Evolutionary conservation across 2,888 invertebrate species (phyloP).

Genomic region (Dryadula phaetusa): DNA sequence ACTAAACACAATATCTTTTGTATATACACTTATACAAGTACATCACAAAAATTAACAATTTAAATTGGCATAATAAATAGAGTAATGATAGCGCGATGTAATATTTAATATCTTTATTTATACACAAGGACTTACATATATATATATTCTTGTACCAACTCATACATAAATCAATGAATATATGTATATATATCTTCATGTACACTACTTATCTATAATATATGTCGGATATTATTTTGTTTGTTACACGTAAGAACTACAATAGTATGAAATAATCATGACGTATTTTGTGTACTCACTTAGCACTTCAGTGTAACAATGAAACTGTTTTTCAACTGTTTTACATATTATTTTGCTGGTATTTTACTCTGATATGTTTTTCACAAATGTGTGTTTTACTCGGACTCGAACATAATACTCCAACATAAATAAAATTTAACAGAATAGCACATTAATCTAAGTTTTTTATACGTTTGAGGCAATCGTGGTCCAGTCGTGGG

Average conservation of each 20-base stretch:
- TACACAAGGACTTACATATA: constrained; percentile 57
- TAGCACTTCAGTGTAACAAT: constrained; percentile 52
- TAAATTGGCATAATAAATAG: constrained; percentile 19
- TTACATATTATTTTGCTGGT: constrained; percentile 27
- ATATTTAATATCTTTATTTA: constrained; percentile 48
- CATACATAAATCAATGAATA: neutral
- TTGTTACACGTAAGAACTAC: constrained; percentile 42
- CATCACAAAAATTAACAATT: neutral
- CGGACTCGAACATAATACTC: too few species aligned
- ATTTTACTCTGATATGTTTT: constrained; percentile 25
- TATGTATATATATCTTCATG: constrained; percentile 28
- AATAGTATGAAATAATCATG: constrained; percentile 31
- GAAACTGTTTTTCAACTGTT: constrained; percentile 47
- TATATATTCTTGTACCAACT: too few species aligned
- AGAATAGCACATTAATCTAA: too few species aligned
- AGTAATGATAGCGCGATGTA: constrained; percentile 33
- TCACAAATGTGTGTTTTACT: neutral
- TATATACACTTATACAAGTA: neutral
- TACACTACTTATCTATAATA: constrained; percentile 17
- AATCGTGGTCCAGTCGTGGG: too few species aligned
- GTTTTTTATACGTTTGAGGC: too few species aligned
- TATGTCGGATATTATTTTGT: constrained; percentile 46
- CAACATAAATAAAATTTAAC: too few species aligned
- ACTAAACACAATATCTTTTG: too few species aligned
- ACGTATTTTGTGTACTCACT: constrained; percentile 32